Evolutionary conservation across 2,113 vertebrate species (phyloP), one percentile per base, ranked within the genome.

Genomic region (Plecotus auritus): DNA sequence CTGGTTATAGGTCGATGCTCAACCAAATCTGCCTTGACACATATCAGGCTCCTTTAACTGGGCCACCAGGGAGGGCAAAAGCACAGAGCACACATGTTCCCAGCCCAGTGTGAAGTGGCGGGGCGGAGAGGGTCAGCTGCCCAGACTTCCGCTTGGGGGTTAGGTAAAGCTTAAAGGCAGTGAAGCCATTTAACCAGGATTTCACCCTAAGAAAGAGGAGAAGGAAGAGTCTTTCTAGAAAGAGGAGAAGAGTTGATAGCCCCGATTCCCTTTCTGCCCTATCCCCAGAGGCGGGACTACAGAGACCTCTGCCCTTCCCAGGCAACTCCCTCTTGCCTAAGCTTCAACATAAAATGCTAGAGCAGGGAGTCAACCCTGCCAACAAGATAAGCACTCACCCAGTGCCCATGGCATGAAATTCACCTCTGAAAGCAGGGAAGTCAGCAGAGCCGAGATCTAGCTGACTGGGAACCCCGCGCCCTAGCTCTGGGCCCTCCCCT

Each of bases 181-280:
- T 17, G 37, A 59, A 11, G 67, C 40, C 35, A 61, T 17, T 69
- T 73, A 76, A 61, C 35, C 45, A 66, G 59, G 18, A 54, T 49
- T 90, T 88, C 72, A 83, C 16, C 42, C 45, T 35, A 45, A 72
- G 67, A 51, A 35, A 35, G 40, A 93, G 85, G 45, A 54, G 61
- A 88, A 91, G 30, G 54, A 59, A 59, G 54, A 56, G 22, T 59
- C 30, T 92, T 93, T 69, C 73, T 45, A 83, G 37, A 80, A 91
- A 80, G 20, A 83, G 32, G 8, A 70, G 26, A 59, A 76, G 17
- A 66, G 37, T 7, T 32, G 67, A 4, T 14, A 59, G 67, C 47
- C 20, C 14, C 0, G 26, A 85, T 35, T 26, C 11, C 49, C 30
- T 23, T 12, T 72, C 37, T 37, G 22, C 18, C 69, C 87, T 45